Base-by-base conservation (phyloP, 2,797 vertebrate species). In the Scolopax rusticola region DNA sequence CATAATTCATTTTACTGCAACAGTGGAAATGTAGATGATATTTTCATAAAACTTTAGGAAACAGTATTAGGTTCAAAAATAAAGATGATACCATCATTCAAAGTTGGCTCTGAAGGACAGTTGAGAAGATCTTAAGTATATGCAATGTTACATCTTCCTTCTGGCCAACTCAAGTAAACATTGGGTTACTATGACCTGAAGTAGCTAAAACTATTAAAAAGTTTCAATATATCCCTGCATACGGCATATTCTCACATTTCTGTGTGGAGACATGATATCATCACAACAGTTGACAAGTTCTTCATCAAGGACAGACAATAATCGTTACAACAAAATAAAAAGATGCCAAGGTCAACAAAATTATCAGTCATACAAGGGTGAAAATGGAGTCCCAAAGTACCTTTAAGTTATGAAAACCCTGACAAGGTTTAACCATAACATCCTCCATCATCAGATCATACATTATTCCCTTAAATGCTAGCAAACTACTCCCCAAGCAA, bases 401-500 rank as follows among this genome's bases (percentile, higher is more conserved):
- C 15, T 78, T 43, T 61, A 75, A 83, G 32, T 77, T 53, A 83
- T 14, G n/a, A 91, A 94, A 89, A 87, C 45, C 61, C 54, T 81
- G 48, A 41, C 40, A 87, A 93, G 30, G 47, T 83, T 92, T 74
- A 91, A 92, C 13, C 33, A 76, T 76, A 89, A 89, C 27, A 74
- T 15, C 41, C 18, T 53, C 60, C 82, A 30, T 82, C 61, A 86
- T 63, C 47, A 71, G 40, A 69, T 89, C 69, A 75, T 65, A 89
- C 61, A 27, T 84, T 81, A 93, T 67, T 90, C 77, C 63, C 80
- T 87, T 76, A 87, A 89, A 91, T 41, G 27, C 79, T 33, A 67
- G 67, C 69, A 90, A 94, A 89, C 10, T 38, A 43, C 43, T 88
- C 85, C 65, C 89, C 63, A 78, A 20, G 69, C 65, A 94, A 90